A percentile compares a stretch with the other conserved stretches of the same genome.
Evolutionary conservation across 2,113 vertebrate species (phyloP).

Genomic region (Mus spicilegus): DNA sequence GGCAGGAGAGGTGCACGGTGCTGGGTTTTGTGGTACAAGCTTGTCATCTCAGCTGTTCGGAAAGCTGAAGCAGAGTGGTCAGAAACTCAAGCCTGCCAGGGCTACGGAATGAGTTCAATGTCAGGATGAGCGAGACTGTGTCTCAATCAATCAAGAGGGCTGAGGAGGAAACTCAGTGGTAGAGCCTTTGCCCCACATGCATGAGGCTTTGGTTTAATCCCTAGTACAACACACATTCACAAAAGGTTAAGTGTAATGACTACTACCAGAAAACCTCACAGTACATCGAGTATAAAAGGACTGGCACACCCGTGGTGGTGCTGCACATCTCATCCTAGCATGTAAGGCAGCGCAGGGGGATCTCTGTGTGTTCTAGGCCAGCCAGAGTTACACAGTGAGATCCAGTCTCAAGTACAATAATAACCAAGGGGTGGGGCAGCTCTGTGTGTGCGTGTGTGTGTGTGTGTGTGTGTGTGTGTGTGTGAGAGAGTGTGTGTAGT

Average conservation of each 20-base stretch:
- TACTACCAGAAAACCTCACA: slow-evolving; percentile 8
- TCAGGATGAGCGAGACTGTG: background rate
- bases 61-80: background rate
- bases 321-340: background rate
- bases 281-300: background rate
- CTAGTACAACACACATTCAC: background rate
- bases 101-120: background rate
- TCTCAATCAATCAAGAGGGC: background rate
- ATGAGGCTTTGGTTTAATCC: background rate
- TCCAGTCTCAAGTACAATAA: background rate
- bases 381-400: background rate
- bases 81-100: background rate
- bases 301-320: background rate
- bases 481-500: background rate
- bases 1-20: background rate
- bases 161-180: background rate
- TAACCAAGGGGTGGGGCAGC: background rate
- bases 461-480: background rate
- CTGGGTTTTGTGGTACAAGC: background rate
- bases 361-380: background rate
- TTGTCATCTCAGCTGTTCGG: background rate
- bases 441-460: background rate
- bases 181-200: background rate
- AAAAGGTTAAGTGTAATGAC: background rate
- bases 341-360: background rate